These are phyloP conservation scores for Reticulitermes speratus DNA, from an alignment of 1,140 invertebrate genomes.

Conservation along the genomic window DNA sequence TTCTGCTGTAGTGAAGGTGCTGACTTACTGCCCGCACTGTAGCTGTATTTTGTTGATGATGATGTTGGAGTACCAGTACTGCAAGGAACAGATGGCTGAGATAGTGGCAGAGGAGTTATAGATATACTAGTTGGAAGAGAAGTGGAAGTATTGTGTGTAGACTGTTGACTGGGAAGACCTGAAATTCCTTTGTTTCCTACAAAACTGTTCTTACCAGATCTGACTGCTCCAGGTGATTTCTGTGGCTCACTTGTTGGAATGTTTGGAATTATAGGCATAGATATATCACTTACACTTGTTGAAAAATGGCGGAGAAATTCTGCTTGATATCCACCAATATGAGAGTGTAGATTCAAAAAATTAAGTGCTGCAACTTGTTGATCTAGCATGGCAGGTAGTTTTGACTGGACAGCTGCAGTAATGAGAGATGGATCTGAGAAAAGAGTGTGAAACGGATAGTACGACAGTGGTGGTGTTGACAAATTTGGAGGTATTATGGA, in stretches of 20 bases:
- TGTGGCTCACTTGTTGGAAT: background rate
- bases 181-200: background rate
- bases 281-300: background rate
- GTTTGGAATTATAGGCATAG: background rate
- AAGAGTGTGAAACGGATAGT: background rate
- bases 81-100: background rate
- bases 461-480: background rate
- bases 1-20: background rate
- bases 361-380: slow-evolving; percentile 27
- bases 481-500: slow-evolving; percentile 13
- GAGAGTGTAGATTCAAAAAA: slow-evolving; percentile 4
- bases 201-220: background rate
- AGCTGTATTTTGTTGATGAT: background rate
- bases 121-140: background rate
- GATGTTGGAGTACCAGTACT: background rate
- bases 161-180: background rate
- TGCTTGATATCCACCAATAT: slow-evolving; percentile 12
- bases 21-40: background rate
- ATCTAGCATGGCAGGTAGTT: background rate
- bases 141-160: background rate
- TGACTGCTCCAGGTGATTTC: background rate
- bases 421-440: slow-evolving; percentile 22
- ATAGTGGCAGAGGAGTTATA: background rate
- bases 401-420: slow-evolving; percentile 1
- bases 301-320: slow-evolving; percentile 29